Conservation (phyloP, 2,888 invertebrate genomes). For the Mamestra brassicae region DNA sequence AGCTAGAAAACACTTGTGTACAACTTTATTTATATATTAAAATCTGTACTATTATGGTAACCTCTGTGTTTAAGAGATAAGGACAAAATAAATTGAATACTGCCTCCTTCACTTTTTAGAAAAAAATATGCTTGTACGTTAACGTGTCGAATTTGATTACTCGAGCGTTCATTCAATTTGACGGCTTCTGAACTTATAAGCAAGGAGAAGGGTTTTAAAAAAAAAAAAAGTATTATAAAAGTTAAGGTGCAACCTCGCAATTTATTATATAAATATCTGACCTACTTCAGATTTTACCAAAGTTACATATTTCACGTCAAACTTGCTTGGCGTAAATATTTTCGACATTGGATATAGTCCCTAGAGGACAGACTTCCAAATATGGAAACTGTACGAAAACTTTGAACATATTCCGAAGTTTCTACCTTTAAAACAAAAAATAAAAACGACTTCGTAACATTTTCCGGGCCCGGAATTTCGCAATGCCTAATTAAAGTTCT, state of each 20-base stretch:
- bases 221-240: not conserved
- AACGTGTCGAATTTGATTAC: not conserved
- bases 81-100: constrained; percentile 14
- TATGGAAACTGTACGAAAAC: constrained; percentile 12
- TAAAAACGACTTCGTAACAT: not conserved
- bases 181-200: not conserved
- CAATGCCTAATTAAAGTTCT: constrained; percentile 19
- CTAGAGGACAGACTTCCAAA: not conserved
- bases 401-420: not conserved
- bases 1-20: too few relatives aligned
- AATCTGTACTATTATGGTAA: too few relatives aligned
- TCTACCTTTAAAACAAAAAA: constrained; percentile 12
- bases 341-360: constrained; percentile 9
- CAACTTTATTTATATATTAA: too few relatives aligned
- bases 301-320: constrained; percentile 9
- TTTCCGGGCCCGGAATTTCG: constrained; percentile 1
- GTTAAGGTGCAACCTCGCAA: not conserved
- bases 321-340: constrained; percentile 13
- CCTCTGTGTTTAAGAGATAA: constrained; percentile 22
- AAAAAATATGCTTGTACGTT: not conserved
- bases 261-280: constrained; percentile 1
- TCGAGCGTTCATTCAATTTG: not conserved
- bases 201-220: not conserved
- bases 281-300: constrained; percentile 7
- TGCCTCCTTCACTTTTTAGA: not conserved